A percentile compares a stretch with the other conserved stretches of the same genome.
Evolutionary conservation across 2,797 vertebrate species (phyloP).

Genomic region (Darevskia nairensis): DNA sequence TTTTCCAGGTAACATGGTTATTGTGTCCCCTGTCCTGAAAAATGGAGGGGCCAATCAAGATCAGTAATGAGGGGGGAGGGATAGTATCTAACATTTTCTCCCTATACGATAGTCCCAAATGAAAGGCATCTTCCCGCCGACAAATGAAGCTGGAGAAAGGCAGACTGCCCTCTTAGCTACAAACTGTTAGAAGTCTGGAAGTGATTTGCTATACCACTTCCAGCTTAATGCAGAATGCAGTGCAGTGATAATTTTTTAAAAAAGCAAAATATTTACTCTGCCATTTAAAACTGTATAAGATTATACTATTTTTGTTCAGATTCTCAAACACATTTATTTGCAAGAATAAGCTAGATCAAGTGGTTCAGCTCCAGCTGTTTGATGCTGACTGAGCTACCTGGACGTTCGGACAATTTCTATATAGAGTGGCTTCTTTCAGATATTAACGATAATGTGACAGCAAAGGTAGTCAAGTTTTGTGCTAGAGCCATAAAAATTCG

Average conservation of each 20-base stretch:
- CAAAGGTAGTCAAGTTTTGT: too few species aligned
- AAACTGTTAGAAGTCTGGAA: not conserved
- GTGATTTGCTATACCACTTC: not conserved
- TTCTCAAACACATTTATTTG: not conserved
- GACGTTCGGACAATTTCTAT: too few species aligned
- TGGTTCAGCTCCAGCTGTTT: not conserved
- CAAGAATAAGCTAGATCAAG: not conserved
- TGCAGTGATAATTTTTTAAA: not conserved
- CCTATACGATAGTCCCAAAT: not conserved
- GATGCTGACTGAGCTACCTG: too few species aligned
- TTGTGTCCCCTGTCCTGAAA: not conserved
- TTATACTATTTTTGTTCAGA: not conserved
- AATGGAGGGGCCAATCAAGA: not conserved
- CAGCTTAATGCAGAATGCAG: not conserved
- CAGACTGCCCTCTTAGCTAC: not conserved
- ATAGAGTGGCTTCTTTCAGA: too few species aligned
- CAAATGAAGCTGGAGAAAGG: not conserved
- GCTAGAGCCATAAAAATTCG: too few species aligned
- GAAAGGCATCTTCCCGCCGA: not conserved
- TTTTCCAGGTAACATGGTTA: not conserved
- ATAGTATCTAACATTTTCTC: not conserved
- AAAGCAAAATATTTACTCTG: not conserved
- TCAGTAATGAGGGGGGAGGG: not conserved
- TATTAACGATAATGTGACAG: too few species aligned
- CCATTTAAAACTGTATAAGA: not conserved